Evolutionary conservation across 2,888 invertebrate genomes (phyloP).

Genomic region (Spilosoma lubricipeda): DNA sequence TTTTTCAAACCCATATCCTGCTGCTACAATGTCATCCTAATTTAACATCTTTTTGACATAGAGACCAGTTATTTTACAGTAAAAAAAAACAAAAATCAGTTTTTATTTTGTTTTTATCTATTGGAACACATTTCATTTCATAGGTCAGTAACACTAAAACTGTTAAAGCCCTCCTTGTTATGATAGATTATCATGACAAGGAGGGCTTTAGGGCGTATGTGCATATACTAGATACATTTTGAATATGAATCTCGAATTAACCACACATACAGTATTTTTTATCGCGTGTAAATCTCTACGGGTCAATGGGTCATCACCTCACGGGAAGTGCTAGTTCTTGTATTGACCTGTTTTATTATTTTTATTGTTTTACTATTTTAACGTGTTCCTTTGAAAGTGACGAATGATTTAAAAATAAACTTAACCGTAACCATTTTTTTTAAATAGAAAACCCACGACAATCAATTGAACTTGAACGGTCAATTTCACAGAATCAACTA

Average conservation of each 20-base stretch:
- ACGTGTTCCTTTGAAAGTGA: too few species aligned
- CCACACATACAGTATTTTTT: neutral
- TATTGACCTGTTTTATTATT: neutral
- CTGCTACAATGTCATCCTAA: neutral
- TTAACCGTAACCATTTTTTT: neutral
- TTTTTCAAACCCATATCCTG: too few species aligned
- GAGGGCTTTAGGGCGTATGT: too few species aligned
- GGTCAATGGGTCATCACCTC: neutral
- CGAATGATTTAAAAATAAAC: neutral
- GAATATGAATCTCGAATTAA: too few species aligned
- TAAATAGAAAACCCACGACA: slow-evolving; percentile 28
- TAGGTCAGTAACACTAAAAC: too few species aligned
- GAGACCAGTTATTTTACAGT: neutral
- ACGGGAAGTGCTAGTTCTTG: neutral
- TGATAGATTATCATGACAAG: too few species aligned
- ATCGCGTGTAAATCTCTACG: neutral
- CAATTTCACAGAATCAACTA: slow-evolving; percentile 44
- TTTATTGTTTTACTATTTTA: too few species aligned
- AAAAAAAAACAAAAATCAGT: too few species aligned
- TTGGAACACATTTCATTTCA: too few species aligned
- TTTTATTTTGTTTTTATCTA: too few species aligned
- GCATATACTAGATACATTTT: too few species aligned
- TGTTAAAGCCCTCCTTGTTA: too few species aligned
- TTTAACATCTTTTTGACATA: neutral
- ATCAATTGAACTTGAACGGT: slow-evolving; percentile 24